A percentile compares a stretch with the other conserved stretches of the same genome.
These are phyloP conservation scores for Hyperoplus immaculatus DNA, from an alignment of 2,797 vertebrate species.

Conservation along the genomic window DNA sequence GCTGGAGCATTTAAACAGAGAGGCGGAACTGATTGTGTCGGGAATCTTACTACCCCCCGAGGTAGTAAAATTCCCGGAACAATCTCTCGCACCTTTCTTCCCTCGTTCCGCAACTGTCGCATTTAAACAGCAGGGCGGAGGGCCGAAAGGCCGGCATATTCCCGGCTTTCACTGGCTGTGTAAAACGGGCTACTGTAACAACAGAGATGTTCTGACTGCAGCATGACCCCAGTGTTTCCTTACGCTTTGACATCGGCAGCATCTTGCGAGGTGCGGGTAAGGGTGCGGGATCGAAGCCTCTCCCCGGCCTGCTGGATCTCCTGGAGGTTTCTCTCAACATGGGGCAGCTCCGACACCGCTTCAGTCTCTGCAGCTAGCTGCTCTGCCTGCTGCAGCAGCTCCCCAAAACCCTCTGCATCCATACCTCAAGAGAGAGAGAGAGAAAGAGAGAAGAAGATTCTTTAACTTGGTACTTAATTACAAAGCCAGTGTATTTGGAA, in stretches of 20 bases:
- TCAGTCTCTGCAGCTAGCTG: conserved; percentile 98
- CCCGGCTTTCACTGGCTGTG: no score
- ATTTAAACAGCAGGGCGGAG: no score
- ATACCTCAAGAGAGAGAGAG: conserved; percentile 72
- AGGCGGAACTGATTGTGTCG: no score
- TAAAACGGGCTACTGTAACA: background rate
- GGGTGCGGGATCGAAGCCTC: conserved; percentile 93
- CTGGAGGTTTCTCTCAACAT: conserved; percentile 95
- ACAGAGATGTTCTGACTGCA: background rate
- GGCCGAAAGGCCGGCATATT: no score
- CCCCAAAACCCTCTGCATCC: conserved; percentile 96
- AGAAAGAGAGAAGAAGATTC: background rate
- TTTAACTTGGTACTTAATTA: background rate
- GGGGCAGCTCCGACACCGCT: conserved; percentile 95
- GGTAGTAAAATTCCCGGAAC: no score
- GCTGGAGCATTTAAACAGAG: no score
- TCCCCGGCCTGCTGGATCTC: conserved; percentile 98
- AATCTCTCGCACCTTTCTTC: no score
- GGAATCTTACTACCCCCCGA: no score
- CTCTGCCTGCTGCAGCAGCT: conserved; percentile 98
- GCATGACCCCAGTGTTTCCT: conserved; percentile 67
- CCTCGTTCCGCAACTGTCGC: no score
- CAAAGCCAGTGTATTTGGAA: background rate
- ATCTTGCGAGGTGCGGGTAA: conserved; percentile 97
- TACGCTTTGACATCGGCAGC: conserved; percentile 98